A percentile compares a stretch with the other conserved stretches of the same genome.
Conservation (phyloP, 2,113 vertebrate genomes). For the Pluvianellus socialis region DNA sequence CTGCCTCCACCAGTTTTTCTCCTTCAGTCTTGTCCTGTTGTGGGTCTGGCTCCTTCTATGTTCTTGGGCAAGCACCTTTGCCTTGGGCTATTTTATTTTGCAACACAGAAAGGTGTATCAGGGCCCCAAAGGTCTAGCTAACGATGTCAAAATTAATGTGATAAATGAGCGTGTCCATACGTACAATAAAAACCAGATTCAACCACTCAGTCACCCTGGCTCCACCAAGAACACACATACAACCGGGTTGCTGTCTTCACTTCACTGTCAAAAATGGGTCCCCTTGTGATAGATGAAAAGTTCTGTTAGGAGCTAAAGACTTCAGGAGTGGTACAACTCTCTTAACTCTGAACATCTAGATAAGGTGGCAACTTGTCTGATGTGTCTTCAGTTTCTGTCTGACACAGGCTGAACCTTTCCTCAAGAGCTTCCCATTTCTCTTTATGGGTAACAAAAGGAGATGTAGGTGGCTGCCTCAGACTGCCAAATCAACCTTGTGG, state of each 20-base stretch:
- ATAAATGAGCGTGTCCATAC: fast-evolving
- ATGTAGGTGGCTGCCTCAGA: neutral
- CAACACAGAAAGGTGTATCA: neutral
- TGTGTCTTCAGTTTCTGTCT: neutral
- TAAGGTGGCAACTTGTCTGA: neutral
- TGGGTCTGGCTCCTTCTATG: neutral
- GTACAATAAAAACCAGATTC: neutral
- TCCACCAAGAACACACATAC: neutral
- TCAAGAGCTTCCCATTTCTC: neutral
- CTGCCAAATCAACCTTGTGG: neutral
- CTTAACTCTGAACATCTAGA: neutral
- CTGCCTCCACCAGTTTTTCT: neutral
- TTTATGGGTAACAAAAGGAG: neutral
- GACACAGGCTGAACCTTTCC: neutral
- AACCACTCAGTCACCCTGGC: fast-evolving
- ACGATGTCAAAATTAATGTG: neutral
- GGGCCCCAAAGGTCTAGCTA: neutral
- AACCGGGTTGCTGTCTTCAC: neutral
- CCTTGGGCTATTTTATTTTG: neutral
- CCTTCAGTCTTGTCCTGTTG: neutral
- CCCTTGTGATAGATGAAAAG: neutral
- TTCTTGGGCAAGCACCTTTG: neutral
- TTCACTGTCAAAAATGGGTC: neutral
- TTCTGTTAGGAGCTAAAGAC: neutral
- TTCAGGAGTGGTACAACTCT: neutral